Evolutionary conservation across 2,888 invertebrate species (phyloP).

Genomic region (Watsonalla cultraria): DNA sequence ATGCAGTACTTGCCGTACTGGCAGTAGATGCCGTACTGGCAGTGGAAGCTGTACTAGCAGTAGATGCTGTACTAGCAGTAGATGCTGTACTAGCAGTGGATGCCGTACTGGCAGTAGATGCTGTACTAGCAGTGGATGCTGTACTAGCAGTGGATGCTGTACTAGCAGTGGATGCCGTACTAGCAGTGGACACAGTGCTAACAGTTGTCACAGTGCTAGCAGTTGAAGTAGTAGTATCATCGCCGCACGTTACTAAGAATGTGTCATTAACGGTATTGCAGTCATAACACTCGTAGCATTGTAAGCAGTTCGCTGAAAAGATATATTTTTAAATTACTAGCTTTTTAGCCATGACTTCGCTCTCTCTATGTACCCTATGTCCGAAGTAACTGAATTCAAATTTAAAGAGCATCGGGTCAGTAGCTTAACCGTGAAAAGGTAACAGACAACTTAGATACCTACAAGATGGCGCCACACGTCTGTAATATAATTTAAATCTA

Average conservation of each 20-base stretch:
- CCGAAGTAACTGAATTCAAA: too few species aligned
- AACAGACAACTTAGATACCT: too few species aligned
- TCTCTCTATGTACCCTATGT: too few species aligned
- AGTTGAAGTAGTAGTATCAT: slow-evolving; percentile 5
- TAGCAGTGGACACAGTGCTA: slow-evolving; percentile 5
- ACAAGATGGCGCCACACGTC: too few species aligned
- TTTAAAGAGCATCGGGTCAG: too few species aligned
- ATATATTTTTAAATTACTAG: background rate
- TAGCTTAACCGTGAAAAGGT: too few species aligned
- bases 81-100: slow-evolving; percentile 7
- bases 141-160: background rate
- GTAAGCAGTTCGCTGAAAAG: slow-evolving; percentile 33
- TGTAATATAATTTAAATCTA: too few species aligned
- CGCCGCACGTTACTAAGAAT: slow-evolving; percentile 23
- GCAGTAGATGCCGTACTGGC: background rate
- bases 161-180: too few species aligned
- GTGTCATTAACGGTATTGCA: slow-evolving; percentile 20
- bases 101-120: slow-evolving; percentile 2
- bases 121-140: too few species aligned
- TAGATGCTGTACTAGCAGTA: slow-evolving; percentile 2
- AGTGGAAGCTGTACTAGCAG: background rate
- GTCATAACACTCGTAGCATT: slow-evolving; percentile 35
- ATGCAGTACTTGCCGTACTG: background rate
- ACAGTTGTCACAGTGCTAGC: slow-evolving; percentile 3
- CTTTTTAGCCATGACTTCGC: too few species aligned